These are phyloP conservation scores for Characodon lateralis DNA, from an alignment of 2,797 vertebrate genomes.

Conservation along the genomic window DNA sequence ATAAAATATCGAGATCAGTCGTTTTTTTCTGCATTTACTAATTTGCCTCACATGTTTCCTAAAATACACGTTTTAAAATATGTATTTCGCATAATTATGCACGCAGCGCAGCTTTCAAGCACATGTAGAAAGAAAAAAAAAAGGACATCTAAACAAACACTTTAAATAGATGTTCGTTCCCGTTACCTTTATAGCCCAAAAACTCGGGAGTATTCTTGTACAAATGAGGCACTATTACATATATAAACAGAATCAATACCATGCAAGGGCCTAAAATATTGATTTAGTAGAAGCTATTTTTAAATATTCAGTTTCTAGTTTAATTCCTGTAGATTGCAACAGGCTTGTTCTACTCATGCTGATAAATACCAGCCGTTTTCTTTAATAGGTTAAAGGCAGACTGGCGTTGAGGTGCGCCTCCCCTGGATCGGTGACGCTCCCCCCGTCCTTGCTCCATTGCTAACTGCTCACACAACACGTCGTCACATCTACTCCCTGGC, in stretches of 20 bases:
- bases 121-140: not conserved
- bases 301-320: slow-evolving; percentile 3
- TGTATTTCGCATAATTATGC: not conserved
- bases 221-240: not conserved
- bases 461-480: slow-evolving; percentile 71
- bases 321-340: slow-evolving; percentile 1
- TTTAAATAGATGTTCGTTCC: not conserved
- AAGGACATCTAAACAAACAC: slow-evolving; percentile 34
- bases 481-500: slow-evolving; percentile 56
- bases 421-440: slow-evolving; percentile 70
- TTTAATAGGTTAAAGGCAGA: not conserved
- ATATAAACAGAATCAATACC: not conserved
- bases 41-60: not conserved
- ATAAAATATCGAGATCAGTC: not conserved
- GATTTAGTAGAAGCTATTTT: slow-evolving; percentile 20
- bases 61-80: not conserved
- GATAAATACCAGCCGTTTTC: not conserved
- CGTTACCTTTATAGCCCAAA: not conserved
- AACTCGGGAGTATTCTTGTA: not conserved
- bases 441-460: slow-evolving; percentile 74
- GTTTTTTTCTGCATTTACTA: not conserved
- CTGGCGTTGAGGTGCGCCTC: slow-evolving; percentile 30
- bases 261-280: slow-evolving; percentile 43
- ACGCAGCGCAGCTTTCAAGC: slow-evolving; percentile 5
- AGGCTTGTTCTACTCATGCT: not conserved